These are phyloP conservation scores for Nothoprocta pentlandii DNA, from an alignment of 2,113 vertebrate species.

Conservation along the genomic window DNA sequence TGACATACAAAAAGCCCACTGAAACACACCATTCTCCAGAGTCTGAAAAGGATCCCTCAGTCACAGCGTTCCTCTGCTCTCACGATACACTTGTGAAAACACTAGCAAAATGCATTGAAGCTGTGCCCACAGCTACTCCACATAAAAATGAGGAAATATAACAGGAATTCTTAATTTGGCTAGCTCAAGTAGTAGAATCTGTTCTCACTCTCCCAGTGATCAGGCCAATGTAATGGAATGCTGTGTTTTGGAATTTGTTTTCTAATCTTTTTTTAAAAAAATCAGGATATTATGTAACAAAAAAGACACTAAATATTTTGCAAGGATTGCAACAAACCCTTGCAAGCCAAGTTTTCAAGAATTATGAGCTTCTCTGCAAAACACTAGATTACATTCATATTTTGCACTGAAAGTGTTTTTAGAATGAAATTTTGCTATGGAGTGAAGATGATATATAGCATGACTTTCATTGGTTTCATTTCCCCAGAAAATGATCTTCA, in stretches of 20 bases:
- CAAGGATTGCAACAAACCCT: not conserved
- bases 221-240: not conserved
- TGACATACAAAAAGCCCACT: not conserved
- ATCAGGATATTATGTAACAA: not conserved
- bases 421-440: not conserved
- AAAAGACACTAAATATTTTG: not conserved
- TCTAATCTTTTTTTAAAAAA: not conserved
- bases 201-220: not conserved
- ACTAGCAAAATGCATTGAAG: not conserved
- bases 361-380: not conserved
- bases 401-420: not conserved
- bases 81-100: not conserved
- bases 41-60: not conserved
- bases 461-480: not conserved
- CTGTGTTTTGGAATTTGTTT: not conserved
- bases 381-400: not conserved
- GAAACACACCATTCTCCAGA: accelerated
- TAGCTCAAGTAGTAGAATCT: not conserved
- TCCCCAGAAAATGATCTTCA: not conserved
- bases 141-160: not conserved
- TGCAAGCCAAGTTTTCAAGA: not conserved
- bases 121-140: not conserved
- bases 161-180: not conserved
- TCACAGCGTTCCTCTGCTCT: not conserved
- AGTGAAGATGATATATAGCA: not conserved